phyloP scores from a whole-genome alignment of 1,140 invertebrate genomes.

The Acyrthosiphon pisum region DNA sequence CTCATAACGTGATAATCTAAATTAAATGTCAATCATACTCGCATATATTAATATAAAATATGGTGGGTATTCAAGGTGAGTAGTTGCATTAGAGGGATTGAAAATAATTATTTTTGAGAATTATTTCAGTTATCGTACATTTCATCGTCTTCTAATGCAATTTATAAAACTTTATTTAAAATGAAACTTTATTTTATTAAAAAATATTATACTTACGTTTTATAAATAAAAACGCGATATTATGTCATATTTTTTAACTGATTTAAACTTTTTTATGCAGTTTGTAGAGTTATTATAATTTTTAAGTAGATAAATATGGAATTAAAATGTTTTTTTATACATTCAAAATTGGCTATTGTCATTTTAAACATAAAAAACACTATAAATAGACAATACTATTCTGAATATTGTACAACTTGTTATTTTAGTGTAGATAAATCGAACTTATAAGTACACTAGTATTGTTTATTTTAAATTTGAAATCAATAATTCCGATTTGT shows the following conservation, averaged over 20 bases:
- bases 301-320: background rate
- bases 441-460: background rate
- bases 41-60: background rate
- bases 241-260: background rate
- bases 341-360: background rate
- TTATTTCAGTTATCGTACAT: background rate
- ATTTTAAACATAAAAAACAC: background rate
- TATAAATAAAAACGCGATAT: background rate
- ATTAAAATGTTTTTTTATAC: background rate
- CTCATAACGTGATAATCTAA: background rate
- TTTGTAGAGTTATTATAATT: background rate
- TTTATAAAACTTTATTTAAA: background rate
- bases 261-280: background rate
- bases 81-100: background rate
- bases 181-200: background rate
- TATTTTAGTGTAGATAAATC: background rate
- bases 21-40: slow-evolving; percentile 6
- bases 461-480: background rate
- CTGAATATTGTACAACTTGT: background rate
- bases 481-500: background rate
- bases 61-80: background rate
- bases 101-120: slow-evolving; percentile 15
- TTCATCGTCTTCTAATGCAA: background rate
- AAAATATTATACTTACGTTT: background rate
- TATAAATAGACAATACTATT: background rate